Evolutionary conservation across 2,113 vertebrate species (phyloP).

Genomic region (Sylvia atricapilla): DNA sequence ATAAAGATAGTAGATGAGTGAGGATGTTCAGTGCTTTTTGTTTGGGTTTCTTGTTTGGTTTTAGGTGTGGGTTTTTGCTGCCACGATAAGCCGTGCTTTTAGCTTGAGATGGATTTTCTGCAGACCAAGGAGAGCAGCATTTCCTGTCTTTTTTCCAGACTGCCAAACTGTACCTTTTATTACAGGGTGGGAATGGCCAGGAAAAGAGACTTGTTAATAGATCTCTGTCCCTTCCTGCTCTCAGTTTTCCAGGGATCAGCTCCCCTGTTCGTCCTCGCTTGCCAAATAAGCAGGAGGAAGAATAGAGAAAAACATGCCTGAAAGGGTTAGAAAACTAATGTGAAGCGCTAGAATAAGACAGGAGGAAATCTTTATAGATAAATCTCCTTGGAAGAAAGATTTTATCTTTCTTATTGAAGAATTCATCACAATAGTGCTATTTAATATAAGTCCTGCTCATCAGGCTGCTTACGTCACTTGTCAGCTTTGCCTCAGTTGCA

Average conservation of each 20-base stretch:
- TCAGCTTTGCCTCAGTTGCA: constrained; percentile 10
- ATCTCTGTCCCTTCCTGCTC: neutral
- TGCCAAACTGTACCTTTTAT: neutral
- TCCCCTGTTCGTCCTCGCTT: neutral
- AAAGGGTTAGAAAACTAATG: neutral
- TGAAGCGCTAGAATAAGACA: neutral
- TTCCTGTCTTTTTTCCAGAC: neutral
- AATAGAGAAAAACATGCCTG: neutral
- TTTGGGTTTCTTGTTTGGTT: neutral
- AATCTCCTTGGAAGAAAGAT: constrained; percentile 21
- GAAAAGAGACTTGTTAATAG: neutral
- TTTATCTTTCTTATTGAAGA: constrained; percentile 53
- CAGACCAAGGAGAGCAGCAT: neutral
- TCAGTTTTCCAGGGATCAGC: neutral
- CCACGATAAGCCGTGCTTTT: neutral
- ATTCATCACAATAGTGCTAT: constrained; percentile 33
- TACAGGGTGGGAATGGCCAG: neutral
- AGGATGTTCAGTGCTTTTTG: neutral
- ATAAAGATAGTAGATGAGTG: neutral
- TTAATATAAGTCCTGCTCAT: constrained; percentile 39
- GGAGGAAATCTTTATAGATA: constrained; percentile 1
- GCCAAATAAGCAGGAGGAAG: neutral
- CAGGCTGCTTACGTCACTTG: constrained; percentile 9
- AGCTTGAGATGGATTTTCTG: neutral
- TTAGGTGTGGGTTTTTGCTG: neutral